Base-by-base conservation (phyloP, 2,888 invertebrate genomes). In the Drosophila peninsularis region DNA sequence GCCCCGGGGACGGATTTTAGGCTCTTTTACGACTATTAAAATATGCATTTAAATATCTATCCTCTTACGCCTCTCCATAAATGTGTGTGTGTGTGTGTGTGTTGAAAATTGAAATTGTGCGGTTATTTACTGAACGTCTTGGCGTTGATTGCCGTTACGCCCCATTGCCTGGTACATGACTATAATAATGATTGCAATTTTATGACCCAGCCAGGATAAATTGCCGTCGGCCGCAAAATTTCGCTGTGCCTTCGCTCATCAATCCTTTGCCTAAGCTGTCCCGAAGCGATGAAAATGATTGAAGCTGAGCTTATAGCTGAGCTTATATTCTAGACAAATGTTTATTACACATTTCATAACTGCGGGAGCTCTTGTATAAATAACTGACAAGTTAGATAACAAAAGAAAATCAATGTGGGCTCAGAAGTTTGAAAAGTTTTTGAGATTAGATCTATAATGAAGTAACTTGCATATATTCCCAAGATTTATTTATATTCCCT, bases 61-160 rank as follows among this genome's bases (percentile, higher is more conserved):
- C 41, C 55, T 45, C 45, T 60, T 57, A 65, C 49, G 53, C 36
- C 37, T 56, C 30, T 47, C 5, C 13, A n/a, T 27, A 5, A 42
- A 39, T 67, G 27, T 69, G 39, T 65, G 41, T 70, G 2, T 19
- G 30, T 24, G 45, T 58, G 45, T 60, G 52, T 57, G 45, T 57
- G 70, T 61, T 75, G 83, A 80, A 84, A 88, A 88, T 84, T 84
- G 83, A 84, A 84, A 88, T 78, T 83, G 75, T 86, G 87, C 75
- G 87, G 75, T 71, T 88, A 82, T 88, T 83, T 88, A 71, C 80
- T 74, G 68, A 78, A 62, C 71, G 75, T 80, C 83, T 75, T 79
- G 78, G 89, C 83, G 83, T 83, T 83, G 83, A 83, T 83, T 83
- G 89, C 87, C 73, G 83, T 88, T 78, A 88, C 89, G 89, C 83